Conservation (phyloP, 1,140 invertebrate species). For the Atopsyche davidsoni region DNA sequence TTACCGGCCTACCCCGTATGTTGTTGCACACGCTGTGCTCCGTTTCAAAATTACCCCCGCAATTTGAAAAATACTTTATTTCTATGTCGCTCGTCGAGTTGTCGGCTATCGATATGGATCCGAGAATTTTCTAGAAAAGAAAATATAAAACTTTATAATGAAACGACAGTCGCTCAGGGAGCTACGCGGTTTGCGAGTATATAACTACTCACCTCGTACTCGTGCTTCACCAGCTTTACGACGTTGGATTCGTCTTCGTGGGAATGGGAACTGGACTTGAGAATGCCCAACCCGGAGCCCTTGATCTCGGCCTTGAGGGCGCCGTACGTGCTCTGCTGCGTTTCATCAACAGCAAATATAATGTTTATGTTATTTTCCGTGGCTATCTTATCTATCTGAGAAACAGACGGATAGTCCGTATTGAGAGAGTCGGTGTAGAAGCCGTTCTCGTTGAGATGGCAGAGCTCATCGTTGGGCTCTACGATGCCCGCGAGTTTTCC, state of each 20-base stretch:
- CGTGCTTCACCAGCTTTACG: constrained; percentile 61
- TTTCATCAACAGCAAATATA: constrained; percentile 75
- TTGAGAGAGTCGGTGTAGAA: constrained; percentile 60
- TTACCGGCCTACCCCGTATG: constrained; percentile 51
- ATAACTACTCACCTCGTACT: constrained; percentile 58
- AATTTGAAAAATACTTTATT: constrained; percentile 58
- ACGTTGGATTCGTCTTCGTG: constrained; percentile 67
- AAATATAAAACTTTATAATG: no score
- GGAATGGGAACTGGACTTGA: constrained; percentile 58
- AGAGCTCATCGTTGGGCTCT: constrained; percentile 77
- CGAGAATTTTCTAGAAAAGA: constrained; percentile 37
- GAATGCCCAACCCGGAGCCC: constrained; percentile 59
- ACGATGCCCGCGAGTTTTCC: constrained; percentile 75
- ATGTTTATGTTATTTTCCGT: constrained; percentile 74
- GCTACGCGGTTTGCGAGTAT: constrained; percentile 6
- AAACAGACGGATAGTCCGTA: constrained; percentile 65
- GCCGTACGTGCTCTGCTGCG: constrained; percentile 60
- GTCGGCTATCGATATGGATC: constrained; percentile 52
- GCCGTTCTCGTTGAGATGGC: constrained; percentile 62
- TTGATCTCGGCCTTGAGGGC: constrained; percentile 54
- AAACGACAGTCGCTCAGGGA: no score
- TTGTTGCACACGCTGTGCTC: constrained; percentile 51
- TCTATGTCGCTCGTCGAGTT: constrained; percentile 52
- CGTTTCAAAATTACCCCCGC: constrained; percentile 39
- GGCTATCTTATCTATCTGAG: constrained; percentile 57